Conservation (phyloP, 2,888 invertebrate genomes). For the Pycnomerus fuliginosus region DNA sequence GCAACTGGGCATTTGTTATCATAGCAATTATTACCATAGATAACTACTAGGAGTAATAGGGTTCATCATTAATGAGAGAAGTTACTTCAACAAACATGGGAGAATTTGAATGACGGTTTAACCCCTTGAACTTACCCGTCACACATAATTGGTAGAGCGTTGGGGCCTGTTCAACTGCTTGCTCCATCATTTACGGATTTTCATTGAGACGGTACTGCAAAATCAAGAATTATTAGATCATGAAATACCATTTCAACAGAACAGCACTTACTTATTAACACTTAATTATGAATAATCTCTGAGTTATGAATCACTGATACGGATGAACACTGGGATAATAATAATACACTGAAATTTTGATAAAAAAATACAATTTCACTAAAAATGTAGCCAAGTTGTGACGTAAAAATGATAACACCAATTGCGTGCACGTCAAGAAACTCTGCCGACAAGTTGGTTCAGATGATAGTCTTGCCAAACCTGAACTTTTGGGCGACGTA, state of each 20-base stretch:
- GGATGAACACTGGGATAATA: conserved; percentile 5
- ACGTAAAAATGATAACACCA: conserved; percentile 22
- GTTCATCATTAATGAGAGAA: neutral
- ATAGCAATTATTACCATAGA: neutral
- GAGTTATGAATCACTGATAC: conserved; percentile 8
- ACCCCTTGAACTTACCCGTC: conserved; percentile 58
- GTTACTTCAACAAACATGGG: neutral
- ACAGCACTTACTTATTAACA: neutral
- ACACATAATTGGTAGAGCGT: conserved; percentile 69
- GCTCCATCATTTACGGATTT: conserved; percentile 34
- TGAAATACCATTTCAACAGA: neutral
- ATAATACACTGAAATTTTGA: conserved; percentile 18
- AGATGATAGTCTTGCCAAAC: neutral
- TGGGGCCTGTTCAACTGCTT: conserved; percentile 46
- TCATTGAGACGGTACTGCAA: conserved; percentile 13
- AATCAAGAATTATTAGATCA: conserved; percentile 7
- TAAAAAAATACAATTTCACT: conserved; percentile 15
- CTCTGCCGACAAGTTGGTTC: neutral
- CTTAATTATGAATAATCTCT: neutral
- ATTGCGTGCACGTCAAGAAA: conserved; percentile 9
- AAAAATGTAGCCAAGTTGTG: conserved; percentile 11
- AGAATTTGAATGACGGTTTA: conserved; percentile 2
- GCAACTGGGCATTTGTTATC: neutral
- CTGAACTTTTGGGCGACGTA: conserved; percentile 1
- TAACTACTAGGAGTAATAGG: neutral